Base-by-base conservation (phyloP, 2,888 invertebrate genomes). In the Platerodrilus igneus region DNA sequence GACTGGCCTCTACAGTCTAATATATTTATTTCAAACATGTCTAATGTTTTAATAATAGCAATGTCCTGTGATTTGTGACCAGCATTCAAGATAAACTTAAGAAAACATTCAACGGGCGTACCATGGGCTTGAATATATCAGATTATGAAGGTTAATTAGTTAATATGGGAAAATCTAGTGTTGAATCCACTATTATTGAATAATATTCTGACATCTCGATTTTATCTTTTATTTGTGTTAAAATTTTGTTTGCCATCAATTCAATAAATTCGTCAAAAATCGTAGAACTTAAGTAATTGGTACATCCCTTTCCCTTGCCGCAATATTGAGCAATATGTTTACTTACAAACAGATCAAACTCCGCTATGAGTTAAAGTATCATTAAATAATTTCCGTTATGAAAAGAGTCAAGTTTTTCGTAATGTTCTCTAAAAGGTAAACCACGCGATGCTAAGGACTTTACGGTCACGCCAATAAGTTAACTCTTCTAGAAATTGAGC, bases 1-100 rank as follows among this genome's bases (percentile, higher is more conserved):
- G 44, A 48, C 38, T 49, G 46, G 13, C 53, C 55, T 19, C 53
- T 26, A 29, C 48, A 52, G 28, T 53, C 31, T 21, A 18, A 37
- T 15, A 55, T 45, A 26, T 53, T 45, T 11, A 51, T 33, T 19
- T 31, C 26, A 22, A 28, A 40, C 10, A 36, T 26, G 8, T 36
- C 19, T 21, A 54, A 34, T 29, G 37, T 27, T 26, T 44, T 11
- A 34, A 37, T 15, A 20, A 53, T 40, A 16, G 39, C 44, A 15
- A 52, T 34, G 16, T 51, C 32, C 28, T 45, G 18, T 16, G 32
- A 47, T 42, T 47, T 47, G 26, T 55, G 55, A 10, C 55, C 47
- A 21, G 22, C 34, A 19, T 46, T 52, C 9, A 48, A 39, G 13
- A 55, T 42, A 41, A 51, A 53, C 23, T 41, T 35, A 1, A 52